Conservation (phyloP, 2,113 vertebrate genomes). For the Romanogobio albipinnatus region DNA sequence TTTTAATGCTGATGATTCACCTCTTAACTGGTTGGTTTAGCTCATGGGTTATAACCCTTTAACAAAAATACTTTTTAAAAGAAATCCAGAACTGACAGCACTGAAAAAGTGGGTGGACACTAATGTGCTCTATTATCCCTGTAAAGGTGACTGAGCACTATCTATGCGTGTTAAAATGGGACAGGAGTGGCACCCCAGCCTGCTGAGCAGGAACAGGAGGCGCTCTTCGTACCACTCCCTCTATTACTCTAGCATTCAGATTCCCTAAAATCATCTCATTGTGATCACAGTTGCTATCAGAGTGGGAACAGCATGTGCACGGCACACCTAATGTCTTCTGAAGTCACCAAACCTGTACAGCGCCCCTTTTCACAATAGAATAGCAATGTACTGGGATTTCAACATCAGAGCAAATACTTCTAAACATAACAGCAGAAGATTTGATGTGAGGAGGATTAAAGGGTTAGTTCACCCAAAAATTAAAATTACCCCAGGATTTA, state of each 20-base stretch:
- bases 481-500: too few species aligned
- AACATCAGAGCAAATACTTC: not conserved
- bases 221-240: conserved; percentile 40
- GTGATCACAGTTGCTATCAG: conserved; percentile 45
- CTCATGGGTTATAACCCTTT: too few species aligned
- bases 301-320: conserved; percentile 43
- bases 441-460: not conserved
- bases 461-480: too few species aligned
- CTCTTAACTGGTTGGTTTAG: too few species aligned
- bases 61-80: too few species aligned
- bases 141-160: not conserved
- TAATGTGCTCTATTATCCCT: not conserved
- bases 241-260: not conserved
- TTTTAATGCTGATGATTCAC: too few species aligned
- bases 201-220: conserved; percentile 44
- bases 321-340: conserved; percentile 50
- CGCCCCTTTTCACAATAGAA: not conserved
- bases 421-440: not conserved
- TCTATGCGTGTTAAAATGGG: not conserved
- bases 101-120: too few species aligned
- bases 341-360: conserved; percentile 55
- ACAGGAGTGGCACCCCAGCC: conserved; percentile 32
- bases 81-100: too few species aligned
- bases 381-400: not conserved
- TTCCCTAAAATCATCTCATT: conserved; percentile 17